Percentiles rank a stretch among this genome's conserved stretches.
phyloP scores from a whole-genome alignment of 2,113 vertebrate species.

The Catharus fuscescens region DNA sequence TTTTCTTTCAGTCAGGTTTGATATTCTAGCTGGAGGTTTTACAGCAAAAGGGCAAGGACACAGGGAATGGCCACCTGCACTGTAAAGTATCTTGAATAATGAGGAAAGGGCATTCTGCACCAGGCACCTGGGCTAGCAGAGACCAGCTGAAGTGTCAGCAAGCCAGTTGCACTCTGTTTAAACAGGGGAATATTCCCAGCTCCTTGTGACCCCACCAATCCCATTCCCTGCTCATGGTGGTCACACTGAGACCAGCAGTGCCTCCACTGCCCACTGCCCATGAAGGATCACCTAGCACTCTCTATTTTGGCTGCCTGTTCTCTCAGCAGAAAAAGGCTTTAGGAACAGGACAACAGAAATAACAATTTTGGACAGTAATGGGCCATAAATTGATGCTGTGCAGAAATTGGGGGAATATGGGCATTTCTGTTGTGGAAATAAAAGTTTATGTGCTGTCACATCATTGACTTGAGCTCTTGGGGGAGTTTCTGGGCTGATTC shows the following conservation, averaged over 20 bases:
- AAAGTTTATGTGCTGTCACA: not conserved
- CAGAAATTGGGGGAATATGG: not conserved
- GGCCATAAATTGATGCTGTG: not conserved
- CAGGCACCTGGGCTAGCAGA: not conserved
- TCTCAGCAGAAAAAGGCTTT: not conserved
- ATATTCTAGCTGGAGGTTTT: not conserved
- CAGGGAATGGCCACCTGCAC: not conserved
- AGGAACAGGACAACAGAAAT: not conserved
- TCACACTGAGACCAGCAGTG: not conserved
- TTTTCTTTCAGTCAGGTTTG: not conserved
- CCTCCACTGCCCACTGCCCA: rapidly evolving
- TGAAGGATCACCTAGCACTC: not conserved
- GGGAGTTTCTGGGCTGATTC: not conserved
- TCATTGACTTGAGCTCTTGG: not conserved
- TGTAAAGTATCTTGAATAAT: not conserved
- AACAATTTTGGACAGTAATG: not conserved
- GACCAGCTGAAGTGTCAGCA: not conserved
- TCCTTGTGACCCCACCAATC: rapidly evolving
- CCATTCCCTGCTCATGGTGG: not conserved
- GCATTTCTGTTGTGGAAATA: not conserved
- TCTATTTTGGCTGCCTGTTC: not conserved
- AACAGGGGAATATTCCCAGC: not conserved
- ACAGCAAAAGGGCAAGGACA: not conserved
- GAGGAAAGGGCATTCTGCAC: not conserved
- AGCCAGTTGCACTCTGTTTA: not conserved